Percentiles rank a stretch among this genome's conserved stretches.
phyloP scores from a whole-genome alignment of 2,113 vertebrate genomes.

The Bothrops jararaca region DNA sequence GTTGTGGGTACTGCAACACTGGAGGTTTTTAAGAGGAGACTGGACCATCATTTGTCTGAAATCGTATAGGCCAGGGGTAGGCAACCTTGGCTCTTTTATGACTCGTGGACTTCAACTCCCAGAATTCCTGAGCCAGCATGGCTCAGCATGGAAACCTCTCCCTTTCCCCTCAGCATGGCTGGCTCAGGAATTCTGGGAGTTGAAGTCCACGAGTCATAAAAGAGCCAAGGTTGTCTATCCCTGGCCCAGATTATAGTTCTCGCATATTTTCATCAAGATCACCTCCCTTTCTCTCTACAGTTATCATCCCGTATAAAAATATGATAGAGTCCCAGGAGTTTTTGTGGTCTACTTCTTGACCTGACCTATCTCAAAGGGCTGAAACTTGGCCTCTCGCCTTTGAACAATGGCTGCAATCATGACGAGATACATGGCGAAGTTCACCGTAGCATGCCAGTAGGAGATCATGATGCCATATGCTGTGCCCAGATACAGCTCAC shows the following conservation, averaged over 20 bases:
- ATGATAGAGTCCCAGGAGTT: background rate
- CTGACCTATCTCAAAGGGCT: background rate
- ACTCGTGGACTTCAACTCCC: no score
- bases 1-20: background rate
- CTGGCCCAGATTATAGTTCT: background rate
- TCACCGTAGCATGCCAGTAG: constrained; percentile 84
- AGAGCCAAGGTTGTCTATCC: no score
- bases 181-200: no score
- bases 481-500: constrained; percentile 82
- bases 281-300: background rate
- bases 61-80: no score
- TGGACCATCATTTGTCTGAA: background rate
- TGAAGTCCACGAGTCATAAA: no score
- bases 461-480: constrained; percentile 84
- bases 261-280: background rate
- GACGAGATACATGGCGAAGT: constrained; percentile 83
- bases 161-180: no score
- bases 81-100: no score
- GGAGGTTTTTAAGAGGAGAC: background rate
- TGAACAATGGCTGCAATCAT: constrained; percentile 78
- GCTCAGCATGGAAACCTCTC: no score
- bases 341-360: background rate
- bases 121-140: no score
- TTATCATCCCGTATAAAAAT: background rate
- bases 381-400: constrained; percentile 63